A percentile compares a stretch with the other conserved stretches of the same genome.
These are phyloP conservation scores for Dasyurus viverrinus DNA, from an alignment of 2,113 vertebrate species.

Conservation along the genomic window DNA sequence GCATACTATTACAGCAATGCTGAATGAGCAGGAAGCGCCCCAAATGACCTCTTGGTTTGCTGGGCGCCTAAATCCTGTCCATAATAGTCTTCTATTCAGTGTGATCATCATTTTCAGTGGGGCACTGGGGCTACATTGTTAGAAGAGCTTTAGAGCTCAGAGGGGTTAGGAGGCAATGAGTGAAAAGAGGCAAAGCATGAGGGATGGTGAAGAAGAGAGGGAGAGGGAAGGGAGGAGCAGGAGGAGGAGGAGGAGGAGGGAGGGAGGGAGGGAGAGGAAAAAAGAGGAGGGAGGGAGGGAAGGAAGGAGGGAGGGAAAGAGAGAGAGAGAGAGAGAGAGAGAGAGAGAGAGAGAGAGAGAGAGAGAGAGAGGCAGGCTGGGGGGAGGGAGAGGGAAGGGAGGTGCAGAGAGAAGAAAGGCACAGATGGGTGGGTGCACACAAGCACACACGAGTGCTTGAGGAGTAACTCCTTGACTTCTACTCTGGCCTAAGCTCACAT, in stretches of 20 bases:
- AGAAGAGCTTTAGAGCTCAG: conserved; percentile 84
- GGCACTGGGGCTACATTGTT: conserved; percentile 79
- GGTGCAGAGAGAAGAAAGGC: neutral
- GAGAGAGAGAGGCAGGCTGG: neutral
- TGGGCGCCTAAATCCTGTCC: conserved; percentile 80
- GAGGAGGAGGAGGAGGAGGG: conserved; percentile 48
- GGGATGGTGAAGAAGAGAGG: conserved; percentile 52
- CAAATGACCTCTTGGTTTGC: conserved; percentile 74
- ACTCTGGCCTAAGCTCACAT: conserved; percentile 55
- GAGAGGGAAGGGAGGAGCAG: conserved; percentile 77
- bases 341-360: conserved; percentile 28
- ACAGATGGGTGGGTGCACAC: neutral
- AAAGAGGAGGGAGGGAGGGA: neutral
- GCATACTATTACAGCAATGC: conserved; percentile 64
- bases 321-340: neutral
- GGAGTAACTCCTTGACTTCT: conserved; percentile 28
- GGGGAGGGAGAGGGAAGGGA: neutral
- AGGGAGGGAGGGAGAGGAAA: neutral
- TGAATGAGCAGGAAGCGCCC: conserved; percentile 78
- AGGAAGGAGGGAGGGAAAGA: neutral
- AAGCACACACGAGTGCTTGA: conserved; percentile 32
- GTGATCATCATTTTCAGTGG: conserved; percentile 72
- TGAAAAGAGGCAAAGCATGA: conserved; percentile 42
- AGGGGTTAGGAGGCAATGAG: conserved; percentile 71
- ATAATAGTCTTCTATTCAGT: conserved; percentile 78